These are phyloP conservation scores for Elephas maximus DNA, from an alignment of 2,113 vertebrate genomes.

Conservation along the genomic window DNA sequence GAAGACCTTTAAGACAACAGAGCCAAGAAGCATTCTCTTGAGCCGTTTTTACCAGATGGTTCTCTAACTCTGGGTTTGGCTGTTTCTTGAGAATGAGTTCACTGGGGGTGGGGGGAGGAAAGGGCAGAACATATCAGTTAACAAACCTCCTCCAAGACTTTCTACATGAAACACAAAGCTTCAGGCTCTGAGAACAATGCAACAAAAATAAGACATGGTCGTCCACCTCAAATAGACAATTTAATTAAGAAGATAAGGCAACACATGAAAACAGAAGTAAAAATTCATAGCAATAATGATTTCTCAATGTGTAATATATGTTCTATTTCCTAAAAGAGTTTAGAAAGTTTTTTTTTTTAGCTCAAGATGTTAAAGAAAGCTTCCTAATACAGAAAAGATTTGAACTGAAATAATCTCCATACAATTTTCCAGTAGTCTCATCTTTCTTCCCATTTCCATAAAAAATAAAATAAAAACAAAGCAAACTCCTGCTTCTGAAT, in stretches of 20 bases:
- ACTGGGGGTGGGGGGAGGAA: not conserved
- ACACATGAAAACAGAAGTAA: not conserved
- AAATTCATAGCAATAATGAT: not conserved
- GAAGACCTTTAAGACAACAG: not conserved
- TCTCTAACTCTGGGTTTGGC: not conserved
- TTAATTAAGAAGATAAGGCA: slow-evolving; percentile 40
- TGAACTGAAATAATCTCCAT: not conserved
- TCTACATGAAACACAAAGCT: not conserved
- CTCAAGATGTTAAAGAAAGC: too few species aligned
- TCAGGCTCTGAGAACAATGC: not conserved
- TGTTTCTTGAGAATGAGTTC: slow-evolving; percentile 45
- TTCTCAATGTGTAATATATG: rapidly evolving
- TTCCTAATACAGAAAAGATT: rapidly evolving
- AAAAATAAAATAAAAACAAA: not conserved
- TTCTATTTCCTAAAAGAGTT: not conserved
- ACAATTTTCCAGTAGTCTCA: not conserved
- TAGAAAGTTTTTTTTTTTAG: not conserved
- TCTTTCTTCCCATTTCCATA: not conserved
- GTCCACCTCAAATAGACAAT: not conserved
- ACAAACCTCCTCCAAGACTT: not conserved
- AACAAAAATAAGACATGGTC: not conserved
- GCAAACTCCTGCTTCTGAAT: not conserved
- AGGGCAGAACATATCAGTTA: slow-evolving; percentile 35
- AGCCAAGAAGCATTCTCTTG: not conserved
- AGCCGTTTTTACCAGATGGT: not conserved